Conservation (phyloP, 2,113 vertebrate species). For the Vimba vimba region DNA sequence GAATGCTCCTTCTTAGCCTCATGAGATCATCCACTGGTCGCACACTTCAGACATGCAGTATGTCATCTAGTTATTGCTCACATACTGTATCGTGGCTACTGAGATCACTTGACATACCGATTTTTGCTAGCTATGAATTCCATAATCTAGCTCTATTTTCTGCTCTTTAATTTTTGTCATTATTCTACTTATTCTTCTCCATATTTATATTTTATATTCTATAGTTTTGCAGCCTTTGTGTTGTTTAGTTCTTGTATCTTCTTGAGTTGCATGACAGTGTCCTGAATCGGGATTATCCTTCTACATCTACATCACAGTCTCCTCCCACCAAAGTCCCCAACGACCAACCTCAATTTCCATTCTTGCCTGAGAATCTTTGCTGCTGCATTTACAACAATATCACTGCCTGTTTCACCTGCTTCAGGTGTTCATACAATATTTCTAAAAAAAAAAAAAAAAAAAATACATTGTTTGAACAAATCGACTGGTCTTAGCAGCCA, state of each 20-base stretch:
- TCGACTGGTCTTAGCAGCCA: background rate
- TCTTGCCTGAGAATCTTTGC: background rate
- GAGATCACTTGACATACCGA: background rate
- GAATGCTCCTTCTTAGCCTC: background rate
- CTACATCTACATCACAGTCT: slow-evolving; percentile 17
- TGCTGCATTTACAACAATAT: background rate
- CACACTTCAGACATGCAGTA: background rate
- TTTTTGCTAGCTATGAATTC: background rate
- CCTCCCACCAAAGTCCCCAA: background rate
- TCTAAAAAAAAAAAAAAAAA: too few relatives aligned
- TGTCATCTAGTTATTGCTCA: background rate
- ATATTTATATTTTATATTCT: background rate
- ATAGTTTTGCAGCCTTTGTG: background rate
- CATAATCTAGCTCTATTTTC: background rate
- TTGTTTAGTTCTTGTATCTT: slow-evolving; percentile 12
- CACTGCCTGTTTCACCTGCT: background rate
- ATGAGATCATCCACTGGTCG: background rate
- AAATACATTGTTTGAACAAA: too few relatives aligned
- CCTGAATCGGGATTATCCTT: slow-evolving; percentile 59
- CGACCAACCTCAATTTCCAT: background rate
- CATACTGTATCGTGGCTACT: background rate
- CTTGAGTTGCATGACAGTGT: slow-evolving; percentile 59
- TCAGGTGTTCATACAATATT: background rate
- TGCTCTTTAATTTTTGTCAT: too few relatives aligned
- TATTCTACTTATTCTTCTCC: background rate